Base-by-base conservation (phyloP, 2,888 invertebrate species). In the Ichneumoninae sp. region DNA sequence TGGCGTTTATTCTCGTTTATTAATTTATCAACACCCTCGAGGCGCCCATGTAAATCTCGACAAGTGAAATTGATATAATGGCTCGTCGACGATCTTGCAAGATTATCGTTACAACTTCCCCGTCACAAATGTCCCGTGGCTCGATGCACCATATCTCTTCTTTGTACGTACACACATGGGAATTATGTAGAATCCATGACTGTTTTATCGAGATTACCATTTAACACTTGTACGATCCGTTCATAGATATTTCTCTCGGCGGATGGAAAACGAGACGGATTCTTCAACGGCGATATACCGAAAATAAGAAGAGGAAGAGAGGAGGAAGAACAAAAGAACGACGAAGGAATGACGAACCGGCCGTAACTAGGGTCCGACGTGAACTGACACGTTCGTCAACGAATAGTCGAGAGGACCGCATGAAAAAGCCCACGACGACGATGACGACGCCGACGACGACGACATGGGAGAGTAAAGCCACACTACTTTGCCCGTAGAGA, bases 361-460 rank as follows among this genome's bases (percentile, higher is more conserved):
- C 69, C 75, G 57, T 71, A 60, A 50, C 47, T 75, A 70, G 75
- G 81, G 74, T 81, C 78, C 78, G 36, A 75, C 81, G 78, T 81
- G 60, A 78, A 85, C 84, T 85, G 84, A 40, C 40, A 66, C 54
- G 36, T 74, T 84, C 74, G 69, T 68, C 57, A 74, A 74, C 74
- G 81, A 77, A 74, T 70, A 76, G 54, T 73, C 80, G 57, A 71
- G 76, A 77, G 84, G 81, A 79, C 81, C 78, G 81, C 84, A 69
- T 75, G 74, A 63, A 77, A 60, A 75, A 50, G 22, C 52, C 74
- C 69, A 79, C 79, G 66, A 83, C 70, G 65, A 69, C 77, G 73
- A 30, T 44, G 50, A 52, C 30, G 77, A 60, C n/a, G 40, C 26
- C 44, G 69, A 78, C 57, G 69, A 60, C 50, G 40, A 65, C 68